phyloP scores from a whole-genome alignment of 2,888 invertebrate genomes.

The Baccha elongata region DNA sequence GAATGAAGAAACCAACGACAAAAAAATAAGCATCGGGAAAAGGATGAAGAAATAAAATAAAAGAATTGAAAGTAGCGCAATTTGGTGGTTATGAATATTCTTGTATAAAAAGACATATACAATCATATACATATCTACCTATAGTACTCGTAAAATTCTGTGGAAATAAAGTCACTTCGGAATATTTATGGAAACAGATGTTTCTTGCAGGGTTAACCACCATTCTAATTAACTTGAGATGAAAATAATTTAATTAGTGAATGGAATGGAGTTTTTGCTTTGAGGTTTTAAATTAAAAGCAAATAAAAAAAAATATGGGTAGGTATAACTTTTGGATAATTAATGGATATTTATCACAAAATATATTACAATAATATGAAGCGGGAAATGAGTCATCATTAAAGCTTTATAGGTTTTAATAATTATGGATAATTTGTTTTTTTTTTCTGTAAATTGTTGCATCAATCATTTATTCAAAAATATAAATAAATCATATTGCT shows the following conservation, averaged over 20 bases:
- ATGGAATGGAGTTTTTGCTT: not conserved
- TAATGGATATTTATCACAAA: not conserved
- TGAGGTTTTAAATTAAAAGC: not conserved
- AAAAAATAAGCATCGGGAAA: not conserved
- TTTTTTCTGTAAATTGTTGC: too few relatives aligned
- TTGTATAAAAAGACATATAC: slow-evolving; percentile 23
- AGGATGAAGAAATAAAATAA: slow-evolving; percentile 36
- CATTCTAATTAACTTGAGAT: slow-evolving; percentile 60
- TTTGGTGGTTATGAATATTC: slow-evolving; percentile 69
- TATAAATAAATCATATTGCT: too few relatives aligned
- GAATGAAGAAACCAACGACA: slow-evolving; percentile 13
- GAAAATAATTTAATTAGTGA: slow-evolving; percentile 30
- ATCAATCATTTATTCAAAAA: too few relatives aligned
- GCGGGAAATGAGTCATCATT: too few relatives aligned
- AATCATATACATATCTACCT: too few relatives aligned
- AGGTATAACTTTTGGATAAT: not conserved
- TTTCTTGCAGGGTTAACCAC: slow-evolving; percentile 48
- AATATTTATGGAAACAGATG: slow-evolving; percentile 70
- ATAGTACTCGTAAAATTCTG: slow-evolving; percentile 12
- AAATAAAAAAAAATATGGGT: not conserved
- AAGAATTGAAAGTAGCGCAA: slow-evolving; percentile 62
- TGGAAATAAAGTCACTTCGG: slow-evolving; percentile 48
- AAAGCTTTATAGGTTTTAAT: too few relatives aligned
- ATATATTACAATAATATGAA: too few relatives aligned
- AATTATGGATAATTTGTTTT: too few relatives aligned